These are phyloP conservation scores for Lissonota sp. DNA, from an alignment of 2,888 invertebrate genomes.

Conservation along the genomic window DNA sequence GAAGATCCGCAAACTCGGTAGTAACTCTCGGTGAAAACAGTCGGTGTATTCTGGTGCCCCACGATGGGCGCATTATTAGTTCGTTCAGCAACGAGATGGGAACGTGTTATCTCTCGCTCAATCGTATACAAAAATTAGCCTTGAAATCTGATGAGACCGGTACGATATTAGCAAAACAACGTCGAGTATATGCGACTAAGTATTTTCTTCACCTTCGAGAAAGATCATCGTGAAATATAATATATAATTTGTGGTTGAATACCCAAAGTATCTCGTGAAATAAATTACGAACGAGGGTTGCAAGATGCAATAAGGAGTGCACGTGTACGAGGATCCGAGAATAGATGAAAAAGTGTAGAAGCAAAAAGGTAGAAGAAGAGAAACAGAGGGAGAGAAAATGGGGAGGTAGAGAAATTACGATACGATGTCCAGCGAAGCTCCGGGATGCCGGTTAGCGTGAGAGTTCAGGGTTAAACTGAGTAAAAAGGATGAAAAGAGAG, in stretches of 20 bases:
- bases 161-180: conserved; percentile 5
- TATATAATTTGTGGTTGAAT: conserved; percentile 14
- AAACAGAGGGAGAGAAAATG: conserved; percentile 27
- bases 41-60: too few relatives aligned
- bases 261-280: conserved; percentile 4
- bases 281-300: neutral
- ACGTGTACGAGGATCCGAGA: conserved; percentile 6
- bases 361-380: conserved; percentile 16
- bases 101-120: conserved; percentile 7
- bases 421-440: conserved; percentile 61
- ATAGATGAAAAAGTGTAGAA: conserved; percentile 2
- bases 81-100: neutral
- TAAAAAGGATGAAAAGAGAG: conserved; percentile 36
- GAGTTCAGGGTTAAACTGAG: conserved; percentile 72
- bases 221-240: conserved; percentile 8
- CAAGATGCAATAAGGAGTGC: conserved; percentile 19
- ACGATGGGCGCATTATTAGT: neutral
- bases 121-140: conserved; percentile 16
- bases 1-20: conserved; percentile 25
- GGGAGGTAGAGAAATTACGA: conserved; percentile 59
- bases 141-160: conserved; percentile 12
- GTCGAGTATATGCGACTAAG: conserved; percentile 69
- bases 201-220: conserved; percentile 65
- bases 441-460: conserved; percentile 63
- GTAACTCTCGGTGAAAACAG: conserved; percentile 13